phyloP scores from a whole-genome alignment of 2,797 vertebrate species.

The Pipistrellus pipistrellus region DNA sequence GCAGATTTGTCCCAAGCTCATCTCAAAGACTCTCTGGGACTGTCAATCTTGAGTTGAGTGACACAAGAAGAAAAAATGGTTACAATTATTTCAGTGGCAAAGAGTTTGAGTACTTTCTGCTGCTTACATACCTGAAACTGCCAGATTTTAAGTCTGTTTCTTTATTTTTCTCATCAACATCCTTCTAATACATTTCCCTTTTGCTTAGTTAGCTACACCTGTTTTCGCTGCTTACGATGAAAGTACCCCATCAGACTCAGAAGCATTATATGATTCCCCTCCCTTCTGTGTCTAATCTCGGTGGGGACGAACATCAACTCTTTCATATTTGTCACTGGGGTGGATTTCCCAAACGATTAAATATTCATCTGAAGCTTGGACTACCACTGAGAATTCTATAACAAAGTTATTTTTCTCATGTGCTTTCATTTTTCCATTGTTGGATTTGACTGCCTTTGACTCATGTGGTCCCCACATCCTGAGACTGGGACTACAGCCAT shows the following conservation, averaged over 20 bases:
- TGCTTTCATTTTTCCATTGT: slow-evolving; percentile 60
- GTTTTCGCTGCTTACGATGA: slow-evolving; percentile 20
- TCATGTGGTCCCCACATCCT: slow-evolving; percentile 26
- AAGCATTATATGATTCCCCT: not conserved
- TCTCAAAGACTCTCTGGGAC: not conserved
- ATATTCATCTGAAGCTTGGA: slow-evolving; percentile 22
- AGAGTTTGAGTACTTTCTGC: not conserved
- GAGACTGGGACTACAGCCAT: slow-evolving; percentile 48
- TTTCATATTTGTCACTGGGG: slow-evolving; percentile 54
- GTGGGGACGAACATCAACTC: not conserved
- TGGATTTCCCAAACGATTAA: slow-evolving; percentile 72
- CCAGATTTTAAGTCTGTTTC: not conserved
- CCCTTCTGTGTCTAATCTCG: slow-evolving; percentile 16
- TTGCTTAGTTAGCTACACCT: not conserved
- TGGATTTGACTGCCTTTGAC: slow-evolving; percentile 59
- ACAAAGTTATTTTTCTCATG: slow-evolving; percentile 61
- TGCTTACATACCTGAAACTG: not conserved
- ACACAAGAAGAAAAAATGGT: not conserved
- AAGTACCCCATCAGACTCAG: not conserved
- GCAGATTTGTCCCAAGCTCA: not conserved
- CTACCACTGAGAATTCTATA: slow-evolving; percentile 34
- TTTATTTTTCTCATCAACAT: not conserved
- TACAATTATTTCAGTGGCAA: not conserved
- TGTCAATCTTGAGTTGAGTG: not conserved
- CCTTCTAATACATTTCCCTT: not conserved